A percentile compares a stretch with the other conserved stretches of the same genome.
Conservation (phyloP, 2,113 vertebrate species). For the Lucifuga dentata region DNA sequence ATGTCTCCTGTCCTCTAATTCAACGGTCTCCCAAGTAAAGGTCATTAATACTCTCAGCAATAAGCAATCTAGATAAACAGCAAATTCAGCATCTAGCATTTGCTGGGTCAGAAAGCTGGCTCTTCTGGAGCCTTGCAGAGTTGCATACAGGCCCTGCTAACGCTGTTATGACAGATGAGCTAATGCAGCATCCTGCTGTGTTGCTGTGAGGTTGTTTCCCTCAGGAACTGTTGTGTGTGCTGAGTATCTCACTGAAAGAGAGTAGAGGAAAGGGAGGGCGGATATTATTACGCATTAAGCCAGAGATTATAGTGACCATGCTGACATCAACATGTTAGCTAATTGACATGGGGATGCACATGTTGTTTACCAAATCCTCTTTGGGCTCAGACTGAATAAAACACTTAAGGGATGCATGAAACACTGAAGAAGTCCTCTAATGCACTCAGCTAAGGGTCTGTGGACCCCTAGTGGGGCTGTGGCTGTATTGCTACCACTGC, state of each 20-base stretch:
- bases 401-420: conserved; percentile 24
- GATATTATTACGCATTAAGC: conserved; percentile 57
- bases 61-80: neutral
- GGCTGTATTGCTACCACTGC: no score
- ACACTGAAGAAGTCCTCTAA: neutral
- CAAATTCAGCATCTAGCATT: neutral
- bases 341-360: conserved; percentile 45
- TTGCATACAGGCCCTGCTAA: conserved; percentile 37
- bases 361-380: conserved; percentile 62
- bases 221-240: conserved; percentile 33
- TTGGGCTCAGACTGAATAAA: conserved; percentile 48
- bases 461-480: no score
- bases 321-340: conserved; percentile 71
- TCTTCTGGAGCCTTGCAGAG: conserved; percentile 17
- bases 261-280: neutral
- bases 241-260: conserved; percentile 12
- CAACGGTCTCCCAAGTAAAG: no score
- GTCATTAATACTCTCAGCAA: no score
- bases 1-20: no score
- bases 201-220: conserved; percentile 32
- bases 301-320: conserved; percentile 61
- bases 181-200: conserved; percentile 62
- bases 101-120: conserved; percentile 35
- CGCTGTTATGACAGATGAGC: conserved; percentile 23
- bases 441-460: neutral